These are phyloP conservation scores for Pogonomyrmex californicus DNA, from an alignment of 1,140 invertebrate genomes.

Conservation along the genomic window DNA sequence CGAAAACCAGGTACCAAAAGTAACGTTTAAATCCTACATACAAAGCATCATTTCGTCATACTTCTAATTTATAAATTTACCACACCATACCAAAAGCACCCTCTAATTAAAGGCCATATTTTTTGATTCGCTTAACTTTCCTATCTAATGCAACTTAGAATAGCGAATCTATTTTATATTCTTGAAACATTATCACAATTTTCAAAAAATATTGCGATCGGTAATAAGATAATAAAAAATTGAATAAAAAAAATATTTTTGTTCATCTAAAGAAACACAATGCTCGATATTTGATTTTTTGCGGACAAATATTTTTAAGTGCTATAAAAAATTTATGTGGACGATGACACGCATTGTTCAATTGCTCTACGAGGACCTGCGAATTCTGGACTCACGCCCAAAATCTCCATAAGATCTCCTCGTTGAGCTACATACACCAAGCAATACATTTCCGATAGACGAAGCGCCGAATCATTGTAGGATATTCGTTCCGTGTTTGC, in stretches of 20 bases:
- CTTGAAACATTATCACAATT: constrained; percentile 27
- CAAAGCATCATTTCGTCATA: constrained; percentile 5
- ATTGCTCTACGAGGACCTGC: constrained; percentile 78
- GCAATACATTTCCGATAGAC: constrained; percentile 90
- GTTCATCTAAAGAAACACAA: not conserved
- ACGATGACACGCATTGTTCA: not conserved
- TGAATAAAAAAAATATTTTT: not conserved
- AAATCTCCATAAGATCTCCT: constrained; percentile 88
- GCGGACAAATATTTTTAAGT: not conserved
- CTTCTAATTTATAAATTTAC: constrained; percentile 3
- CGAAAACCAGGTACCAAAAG: constrained; percentile 78
- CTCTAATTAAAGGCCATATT: constrained; percentile 44
- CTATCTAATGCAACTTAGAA: not conserved
- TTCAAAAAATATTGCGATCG: not conserved
- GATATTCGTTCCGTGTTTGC: constrained; percentile 85
- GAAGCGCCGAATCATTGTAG: constrained; percentile 89
- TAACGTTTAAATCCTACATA: constrained; percentile 52
- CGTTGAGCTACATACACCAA: constrained; percentile 92
- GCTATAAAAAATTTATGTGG: constrained; percentile 28
- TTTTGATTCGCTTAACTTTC: not conserved
- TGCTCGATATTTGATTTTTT: not conserved
- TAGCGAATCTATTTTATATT: not conserved
- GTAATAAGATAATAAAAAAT: not conserved
- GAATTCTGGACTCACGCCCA: constrained; percentile 88
- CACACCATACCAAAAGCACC: constrained; percentile 5